These are phyloP conservation scores for Crocallis elinguaria DNA, from an alignment of 2,888 invertebrate genomes.

Conservation along the genomic window DNA sequence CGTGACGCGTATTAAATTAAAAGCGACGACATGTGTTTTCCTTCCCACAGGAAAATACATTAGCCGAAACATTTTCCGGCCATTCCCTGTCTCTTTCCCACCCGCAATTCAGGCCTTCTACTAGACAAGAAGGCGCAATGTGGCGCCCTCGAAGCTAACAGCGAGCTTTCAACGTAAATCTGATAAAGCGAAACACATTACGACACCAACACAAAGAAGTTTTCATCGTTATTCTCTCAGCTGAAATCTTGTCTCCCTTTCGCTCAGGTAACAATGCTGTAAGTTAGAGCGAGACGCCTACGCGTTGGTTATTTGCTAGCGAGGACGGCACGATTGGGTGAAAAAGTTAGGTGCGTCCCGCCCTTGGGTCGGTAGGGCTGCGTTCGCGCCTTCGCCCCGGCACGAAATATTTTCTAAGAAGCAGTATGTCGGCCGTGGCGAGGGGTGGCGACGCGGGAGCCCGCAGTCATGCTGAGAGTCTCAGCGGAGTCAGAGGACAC, in stretches of 20 bases:
- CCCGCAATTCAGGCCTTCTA: slow-evolving; percentile 29
- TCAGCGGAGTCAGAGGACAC: slow-evolving; percentile 81
- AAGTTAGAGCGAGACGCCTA: slow-evolving; percentile 54
- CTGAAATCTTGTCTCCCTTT: slow-evolving; percentile 49
- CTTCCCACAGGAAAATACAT: slow-evolving; percentile 85
- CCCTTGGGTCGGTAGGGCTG: slow-evolving; percentile 73
- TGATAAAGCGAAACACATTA: slow-evolving; percentile 82
- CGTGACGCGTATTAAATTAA: slow-evolving; percentile 84
- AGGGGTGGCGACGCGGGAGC: slow-evolving; percentile 83
- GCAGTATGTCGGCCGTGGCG: slow-evolving; percentile 77
- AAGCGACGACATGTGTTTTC: slow-evolving; percentile 84
- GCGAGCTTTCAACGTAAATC: slow-evolving; percentile 83
- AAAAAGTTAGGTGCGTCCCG: slow-evolving; percentile 74
- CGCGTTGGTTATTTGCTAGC: slow-evolving; percentile 39
- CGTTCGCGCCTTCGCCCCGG: slow-evolving; percentile 71
- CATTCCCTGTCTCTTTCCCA: slow-evolving; percentile 54
- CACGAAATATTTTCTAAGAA: slow-evolving; percentile 75
- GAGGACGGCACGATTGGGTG: slow-evolving; percentile 67
- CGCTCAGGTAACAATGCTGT: slow-evolving; percentile 19
- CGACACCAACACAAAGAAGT: slow-evolving; percentile 78
- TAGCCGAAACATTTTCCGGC: slow-evolving; percentile 80
- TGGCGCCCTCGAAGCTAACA: slow-evolving; percentile 78
- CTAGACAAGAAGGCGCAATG: slow-evolving; percentile 56
- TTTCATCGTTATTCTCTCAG: slow-evolving; percentile 67
- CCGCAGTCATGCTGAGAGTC: slow-evolving; percentile 83